Percentiles rank a stretch among this genome's conserved stretches.
Conservation (phyloP, 2,888 invertebrate genomes). For the Catocala sponsa region DNA sequence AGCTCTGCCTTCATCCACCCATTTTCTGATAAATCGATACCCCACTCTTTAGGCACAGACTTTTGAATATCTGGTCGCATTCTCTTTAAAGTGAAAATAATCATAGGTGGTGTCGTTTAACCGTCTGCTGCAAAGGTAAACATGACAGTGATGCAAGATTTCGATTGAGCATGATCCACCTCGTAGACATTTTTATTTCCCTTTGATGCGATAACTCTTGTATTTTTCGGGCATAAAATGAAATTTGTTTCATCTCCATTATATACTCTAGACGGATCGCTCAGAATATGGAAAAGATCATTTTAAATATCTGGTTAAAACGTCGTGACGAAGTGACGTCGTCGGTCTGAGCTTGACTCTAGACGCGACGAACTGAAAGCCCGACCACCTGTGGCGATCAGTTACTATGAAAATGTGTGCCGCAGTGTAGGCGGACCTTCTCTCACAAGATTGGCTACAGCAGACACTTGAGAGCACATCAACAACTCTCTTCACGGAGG, state of each 20-base stretch:
- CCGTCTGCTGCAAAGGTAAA: constrained; percentile 33
- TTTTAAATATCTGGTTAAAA: no score
- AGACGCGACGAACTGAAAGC: no score
- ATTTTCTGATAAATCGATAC: constrained; percentile 42
- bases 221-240: neutral
- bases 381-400: no score
- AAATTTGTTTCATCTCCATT: constrained; percentile 28
- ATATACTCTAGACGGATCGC: constrained; percentile 41
- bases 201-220: constrained; percentile 29
- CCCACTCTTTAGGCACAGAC: constrained; percentile 38
- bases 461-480: no score
- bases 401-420: no score
- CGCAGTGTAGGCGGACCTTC: no score
- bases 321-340: no score
- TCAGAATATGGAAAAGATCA: constrained; percentile 37
- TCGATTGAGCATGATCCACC: constrained; percentile 20
- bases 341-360: no score
- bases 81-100: constrained; percentile 47
- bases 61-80: constrained; percentile 31
- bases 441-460: no score
- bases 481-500: no score
- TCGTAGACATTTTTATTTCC: constrained; percentile 26
- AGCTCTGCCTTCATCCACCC: constrained; percentile 43
- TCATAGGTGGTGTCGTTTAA: constrained; percentile 42
- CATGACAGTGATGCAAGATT: constrained; percentile 19